Evolutionary conservation across 2,888 invertebrate genomes (phyloP), one percentile per base, ranked within the genome.

Genomic region (Hyposoter didymator): DNA sequence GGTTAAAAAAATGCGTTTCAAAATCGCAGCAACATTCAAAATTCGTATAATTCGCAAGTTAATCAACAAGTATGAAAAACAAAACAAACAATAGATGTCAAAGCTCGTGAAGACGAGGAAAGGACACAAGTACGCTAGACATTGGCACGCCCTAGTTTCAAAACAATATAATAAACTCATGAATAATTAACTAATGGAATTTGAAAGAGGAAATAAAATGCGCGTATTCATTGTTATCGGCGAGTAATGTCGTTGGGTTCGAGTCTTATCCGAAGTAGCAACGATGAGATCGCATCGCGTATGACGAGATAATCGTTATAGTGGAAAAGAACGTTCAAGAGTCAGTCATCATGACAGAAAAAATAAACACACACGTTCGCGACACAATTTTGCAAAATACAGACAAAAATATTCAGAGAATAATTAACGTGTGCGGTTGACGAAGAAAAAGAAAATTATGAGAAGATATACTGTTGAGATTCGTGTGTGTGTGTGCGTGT

Each of bases 221-320:
- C 88, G 89, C 89, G 89, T 92, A 91, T 91, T 91, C 88, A 90
- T 91, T 90, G 89, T 89, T 89, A 91, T 76, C 88, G 88, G 87
- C 84, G 89, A 88, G 89, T 87, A 88, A 90, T 88, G 88, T 90
- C 88, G 87, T 91, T 90, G 90, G 90, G 89, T 92, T 92, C 83
- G 52, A 89, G 88, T 91, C 90, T 91, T 90, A 90, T 89, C 86
- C 88, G 90, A 89, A 32, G 88, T 88, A 91, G 87, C 78, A 88
- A 76, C 85, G 81, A 84, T 87, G 84, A 74, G 78, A 87, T 90
- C 87, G 90, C 89, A 90, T 90, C 89, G 89, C 90, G 90, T 66
- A 64, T 28, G 66, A 74, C 32, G 73, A 62, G 81, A 43, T 73
- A 52, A 39, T 52, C 73, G 69, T 43, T 67, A 19, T 55, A 64